Evolutionary conservation across 1,140 invertebrate species (phyloP), one percentile per base, ranked within the genome.

Genomic region (Drosophila rufa): DNA sequence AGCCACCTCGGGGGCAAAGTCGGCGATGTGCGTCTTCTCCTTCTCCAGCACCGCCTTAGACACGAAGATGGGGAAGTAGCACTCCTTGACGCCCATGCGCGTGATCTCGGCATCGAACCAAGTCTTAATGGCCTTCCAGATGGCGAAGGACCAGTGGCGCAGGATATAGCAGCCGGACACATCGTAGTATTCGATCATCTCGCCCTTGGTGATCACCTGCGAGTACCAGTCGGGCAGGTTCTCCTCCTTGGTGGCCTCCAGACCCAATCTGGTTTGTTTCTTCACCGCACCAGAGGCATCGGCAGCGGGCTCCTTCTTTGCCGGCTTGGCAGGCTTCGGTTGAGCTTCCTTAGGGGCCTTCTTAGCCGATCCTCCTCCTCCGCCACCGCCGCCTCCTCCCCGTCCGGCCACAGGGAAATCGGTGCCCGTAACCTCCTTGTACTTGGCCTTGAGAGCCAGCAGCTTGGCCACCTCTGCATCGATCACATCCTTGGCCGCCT

Each of bases 121-220:
- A 42, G 95, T 94, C 86, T 97, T 96, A 53, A 99, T 99, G 1
- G 92, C 85, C 80, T 99, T 98, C 99, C 99, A 99, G 81, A 99
- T 98, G n/a, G 96, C 94, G 93, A 95, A 99, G 38, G 98, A 96
- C 98, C 98, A 99, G 1, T 98, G 99, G 38, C 99, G 95, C 22
- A 99, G 94, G 79, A 99, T 98, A 92, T 99, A 99, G 94, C 99
- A 99, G 1, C 99, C 99, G 57, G 98, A 99, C 7, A 99, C 98
- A 93, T 99, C 99, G 91, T 99, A 99, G 93, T 99, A 99, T 93
- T 99, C 99, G 43, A 99, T 99, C 95, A 99, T 95, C 94, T 99
- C 98, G 67, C 98, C 96, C 94, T 99, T 99, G 0, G 98, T 99
- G 60, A 99, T 98, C 2, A 99, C 97, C 94, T 99, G 98, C 2